Conservation (phyloP, 2,888 invertebrate genomes). For the Fragum sueziense region DNA sequence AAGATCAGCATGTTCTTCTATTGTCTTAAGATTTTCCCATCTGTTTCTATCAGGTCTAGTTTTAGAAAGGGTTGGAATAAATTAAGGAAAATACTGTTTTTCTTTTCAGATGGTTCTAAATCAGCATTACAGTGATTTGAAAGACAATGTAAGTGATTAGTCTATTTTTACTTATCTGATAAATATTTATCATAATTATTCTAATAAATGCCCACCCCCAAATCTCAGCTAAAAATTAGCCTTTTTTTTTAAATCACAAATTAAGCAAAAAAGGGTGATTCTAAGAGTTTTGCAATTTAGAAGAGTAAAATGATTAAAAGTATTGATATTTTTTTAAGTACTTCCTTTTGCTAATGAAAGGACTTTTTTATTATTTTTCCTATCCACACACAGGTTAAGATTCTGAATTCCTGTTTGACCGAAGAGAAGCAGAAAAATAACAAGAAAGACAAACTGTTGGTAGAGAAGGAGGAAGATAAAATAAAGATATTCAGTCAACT, state of each 20-base stretch:
- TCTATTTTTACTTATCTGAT: too few species aligned
- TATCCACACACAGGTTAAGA: constrained; percentile 38
- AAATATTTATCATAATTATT: too few species aligned
- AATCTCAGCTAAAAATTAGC: too few species aligned
- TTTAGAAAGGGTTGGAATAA: not conserved
- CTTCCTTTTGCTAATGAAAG: too few species aligned
- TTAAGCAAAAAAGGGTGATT: not conserved
- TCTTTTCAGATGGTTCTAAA: not conserved
- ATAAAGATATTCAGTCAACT: constrained; percentile 26
- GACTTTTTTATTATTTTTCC: too few species aligned
- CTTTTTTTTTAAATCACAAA: too few species aligned
- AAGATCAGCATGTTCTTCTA: too few species aligned
- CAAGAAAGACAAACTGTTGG: not conserved
- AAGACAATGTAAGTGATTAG: constrained; percentile 3
- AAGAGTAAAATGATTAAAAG: not conserved
- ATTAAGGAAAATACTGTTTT: not conserved
- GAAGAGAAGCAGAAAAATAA: constrained; percentile 43
- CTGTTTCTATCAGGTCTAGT: too few species aligned
- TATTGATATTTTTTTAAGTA: not conserved
- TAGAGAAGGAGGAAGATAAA: constrained; percentile 10
- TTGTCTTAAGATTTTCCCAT: too few species aligned
- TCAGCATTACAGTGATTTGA: not conserved
- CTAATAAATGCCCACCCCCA: too few species aligned
- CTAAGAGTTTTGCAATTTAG: not conserved
- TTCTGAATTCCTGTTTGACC: constrained; percentile 37